Conservation (phyloP, 2,888 invertebrate genomes). For the Chymomyza fuscimana region DNA sequence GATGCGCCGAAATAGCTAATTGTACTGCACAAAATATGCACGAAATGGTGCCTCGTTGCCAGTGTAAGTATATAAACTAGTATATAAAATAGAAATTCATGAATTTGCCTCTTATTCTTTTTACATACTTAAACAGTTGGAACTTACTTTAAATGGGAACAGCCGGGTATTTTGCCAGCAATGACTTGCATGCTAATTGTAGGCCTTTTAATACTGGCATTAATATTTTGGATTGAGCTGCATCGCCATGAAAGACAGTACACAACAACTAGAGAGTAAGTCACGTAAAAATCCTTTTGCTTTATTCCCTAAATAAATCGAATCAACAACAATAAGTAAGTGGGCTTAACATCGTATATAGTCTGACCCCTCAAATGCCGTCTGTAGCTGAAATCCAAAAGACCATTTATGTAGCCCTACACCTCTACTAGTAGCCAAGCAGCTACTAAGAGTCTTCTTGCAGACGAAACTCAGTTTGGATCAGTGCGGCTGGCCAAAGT, state of each 20-base stretch:
- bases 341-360: too few relatives aligned
- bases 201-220: slow-evolving; percentile 27
- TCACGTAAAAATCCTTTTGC: neutral
- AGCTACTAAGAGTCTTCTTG: too few relatives aligned
- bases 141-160: slow-evolving; percentile 58
- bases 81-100: neutral
- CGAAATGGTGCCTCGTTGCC: slow-evolving; percentile 56
- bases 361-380: too few relatives aligned
- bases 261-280: slow-evolving; percentile 56
- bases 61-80: slow-evolving; percentile 47
- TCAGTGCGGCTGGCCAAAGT: too few relatives aligned
- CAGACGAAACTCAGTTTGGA: too few relatives aligned
- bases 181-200: slow-evolving; percentile 49
- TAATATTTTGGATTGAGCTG: slow-evolving; percentile 63
- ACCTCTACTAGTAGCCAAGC: too few relatives aligned
- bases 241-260: slow-evolving; percentile 60
- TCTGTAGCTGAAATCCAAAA: too few relatives aligned
- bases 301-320: too few relatives aligned
- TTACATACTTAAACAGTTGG: slow-evolving; percentile 35
- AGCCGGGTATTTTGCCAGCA: slow-evolving; percentile 59
- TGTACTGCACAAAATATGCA: slow-evolving; percentile 42
- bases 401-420: too few relatives aligned
- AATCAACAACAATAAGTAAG: too few relatives aligned
- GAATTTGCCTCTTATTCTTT: neutral
- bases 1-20: slow-evolving; percentile 34